These are phyloP conservation scores for Sebastiscus tertius DNA, from an alignment of 2,797 vertebrate species.

Conservation along the genomic window DNA sequence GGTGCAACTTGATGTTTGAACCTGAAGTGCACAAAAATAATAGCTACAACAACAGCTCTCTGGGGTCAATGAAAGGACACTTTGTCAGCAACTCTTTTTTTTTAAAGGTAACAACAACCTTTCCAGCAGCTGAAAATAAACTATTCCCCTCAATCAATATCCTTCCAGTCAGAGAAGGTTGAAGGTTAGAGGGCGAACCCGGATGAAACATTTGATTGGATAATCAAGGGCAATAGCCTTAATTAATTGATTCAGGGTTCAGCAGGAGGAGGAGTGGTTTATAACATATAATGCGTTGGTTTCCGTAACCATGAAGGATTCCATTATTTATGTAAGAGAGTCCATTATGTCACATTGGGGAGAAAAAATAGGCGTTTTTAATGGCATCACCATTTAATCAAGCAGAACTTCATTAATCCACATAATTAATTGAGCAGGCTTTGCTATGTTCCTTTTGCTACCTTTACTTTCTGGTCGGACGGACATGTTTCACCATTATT, in stretches of 20 bases:
- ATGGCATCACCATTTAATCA: constrained; percentile 85
- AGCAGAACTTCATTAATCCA: constrained; percentile 87
- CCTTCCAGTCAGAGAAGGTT: constrained; percentile 66
- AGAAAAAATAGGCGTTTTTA: constrained; percentile 78
- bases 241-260: constrained; percentile 79
- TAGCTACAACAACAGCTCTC: constrained; percentile 52
- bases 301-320: constrained; percentile 80
- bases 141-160: constrained; percentile 72
- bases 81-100: constrained; percentile 66
- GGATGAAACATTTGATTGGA: constrained; percentile 70
- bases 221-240: constrained; percentile 79
- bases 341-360: constrained; percentile 78
- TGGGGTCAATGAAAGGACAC: constrained; percentile 68
- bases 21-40: constrained; percentile 62
- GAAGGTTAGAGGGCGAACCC: constrained; percentile 78
- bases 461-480: constrained; percentile 87
- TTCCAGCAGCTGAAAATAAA: constrained; percentile 62
- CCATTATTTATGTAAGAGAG: constrained; percentile 83
- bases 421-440: constrained; percentile 88
- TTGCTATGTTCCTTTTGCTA: constrained; percentile 83
- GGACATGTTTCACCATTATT: constrained; percentile 84
- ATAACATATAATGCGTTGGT: constrained; percentile 75
- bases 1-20: constrained; percentile 48
- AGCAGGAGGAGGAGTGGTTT: constrained; percentile 66
- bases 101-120: constrained; percentile 42